Evolutionary conservation across 2,888 invertebrate genomes (phyloP).

Genomic region (Athrips mouffetella): DNA sequence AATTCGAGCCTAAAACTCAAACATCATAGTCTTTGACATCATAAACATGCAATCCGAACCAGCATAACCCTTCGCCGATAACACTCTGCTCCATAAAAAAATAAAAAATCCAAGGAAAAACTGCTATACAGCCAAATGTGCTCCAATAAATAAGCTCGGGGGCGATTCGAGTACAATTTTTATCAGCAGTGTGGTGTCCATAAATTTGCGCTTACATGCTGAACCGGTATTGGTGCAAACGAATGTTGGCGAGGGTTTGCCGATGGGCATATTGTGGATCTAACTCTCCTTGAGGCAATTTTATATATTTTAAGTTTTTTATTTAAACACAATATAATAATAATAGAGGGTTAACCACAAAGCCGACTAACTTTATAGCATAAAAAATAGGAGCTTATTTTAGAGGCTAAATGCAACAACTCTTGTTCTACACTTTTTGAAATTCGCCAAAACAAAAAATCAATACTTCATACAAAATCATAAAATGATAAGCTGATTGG

Average conservation of each 20-base stretch:
- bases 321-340: too few relatives aligned
- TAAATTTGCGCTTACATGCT: conserved; percentile 67
- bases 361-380: too few relatives aligned
- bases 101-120: conserved; percentile 32
- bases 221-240: conserved; percentile 26
- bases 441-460: too few relatives aligned
- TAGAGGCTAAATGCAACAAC: too few relatives aligned
- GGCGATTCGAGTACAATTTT: conserved; percentile 54
- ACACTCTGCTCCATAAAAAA: conserved; percentile 20
- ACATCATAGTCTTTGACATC: not conserved
- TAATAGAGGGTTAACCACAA: too few relatives aligned
- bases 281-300: too few relatives aligned
- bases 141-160: conserved; percentile 49
- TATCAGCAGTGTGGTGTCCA: conserved; percentile 58
- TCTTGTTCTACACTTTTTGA: too few relatives aligned
- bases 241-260: conserved; percentile 29
- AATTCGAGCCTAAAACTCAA: not conserved
- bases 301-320: too few relatives aligned
- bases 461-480: too few relatives aligned
- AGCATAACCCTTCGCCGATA: conserved; percentile 13
- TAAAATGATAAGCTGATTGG: too few relatives aligned
- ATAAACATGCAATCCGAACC: not conserved
- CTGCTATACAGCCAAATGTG: conserved; percentile 26
- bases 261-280: not conserved
- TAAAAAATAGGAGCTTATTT: too few relatives aligned